Conservation (phyloP, 2,888 invertebrate genomes). For the Cataglyphis albicans region DNA sequence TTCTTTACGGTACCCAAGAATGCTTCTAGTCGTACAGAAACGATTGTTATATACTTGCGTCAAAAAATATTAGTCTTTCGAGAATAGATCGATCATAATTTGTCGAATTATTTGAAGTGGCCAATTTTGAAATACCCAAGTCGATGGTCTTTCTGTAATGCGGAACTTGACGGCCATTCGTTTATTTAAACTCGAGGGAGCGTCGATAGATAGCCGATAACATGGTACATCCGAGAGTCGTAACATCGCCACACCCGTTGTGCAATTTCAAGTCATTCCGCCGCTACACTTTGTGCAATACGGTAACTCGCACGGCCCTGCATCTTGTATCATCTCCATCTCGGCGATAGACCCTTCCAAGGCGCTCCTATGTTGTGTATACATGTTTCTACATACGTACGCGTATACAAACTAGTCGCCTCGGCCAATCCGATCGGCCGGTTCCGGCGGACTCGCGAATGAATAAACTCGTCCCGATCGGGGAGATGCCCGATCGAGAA, state of each 20-base stretch:
- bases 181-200: not conserved
- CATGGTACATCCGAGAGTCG: slow-evolving; percentile 31
- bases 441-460: slow-evolving; percentile 42
- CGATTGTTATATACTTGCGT: not conserved
- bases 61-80: not conserved
- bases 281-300: slow-evolving; percentile 28
- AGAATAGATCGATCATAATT: not conserved
- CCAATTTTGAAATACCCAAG: not conserved
- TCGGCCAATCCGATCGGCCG: slow-evolving; percentile 55
- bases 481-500: slow-evolving; percentile 65
- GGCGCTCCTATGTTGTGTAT: not conserved
- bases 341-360: slow-evolving; percentile 1
- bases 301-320: slow-evolving; percentile 35
- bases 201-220: not conserved
- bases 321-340: slow-evolving; percentile 19
- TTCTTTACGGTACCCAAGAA: not conserved
- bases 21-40: not conserved
- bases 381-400: slow-evolving; percentile 15
- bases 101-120: not conserved
- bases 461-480: slow-evolving; percentile 65
- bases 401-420: slow-evolving; percentile 61
- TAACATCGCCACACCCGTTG: slow-evolving; percentile 40
- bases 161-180: not conserved
- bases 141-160: not conserved
- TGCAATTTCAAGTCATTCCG: not conserved